phyloP scores from a whole-genome alignment of 2,113 vertebrate genomes.

The Pelecanus crispus region DNA sequence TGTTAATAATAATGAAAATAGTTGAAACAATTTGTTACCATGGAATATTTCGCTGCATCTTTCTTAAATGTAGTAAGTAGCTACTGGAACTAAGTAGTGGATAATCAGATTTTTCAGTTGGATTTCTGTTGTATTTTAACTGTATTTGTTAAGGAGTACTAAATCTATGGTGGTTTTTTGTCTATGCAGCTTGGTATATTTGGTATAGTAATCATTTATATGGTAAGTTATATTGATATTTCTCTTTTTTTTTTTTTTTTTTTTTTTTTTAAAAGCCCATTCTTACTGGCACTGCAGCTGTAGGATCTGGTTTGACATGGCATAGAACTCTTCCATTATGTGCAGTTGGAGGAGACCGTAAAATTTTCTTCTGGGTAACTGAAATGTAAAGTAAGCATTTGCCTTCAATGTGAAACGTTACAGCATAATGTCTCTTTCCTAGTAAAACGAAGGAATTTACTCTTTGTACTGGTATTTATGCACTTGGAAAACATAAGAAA shows the following conservation, averaged over 20 bases:
- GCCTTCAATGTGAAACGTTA: not conserved
- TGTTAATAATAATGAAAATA: not conserved
- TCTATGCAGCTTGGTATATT: not conserved
- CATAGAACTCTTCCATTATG: slow-evolving; percentile 91
- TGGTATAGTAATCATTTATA: not conserved
- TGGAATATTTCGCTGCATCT: not conserved
- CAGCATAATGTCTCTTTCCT: not conserved
- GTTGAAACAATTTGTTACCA: not conserved
- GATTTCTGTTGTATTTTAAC: not conserved
- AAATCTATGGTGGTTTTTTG: not conserved
- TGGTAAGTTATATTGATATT: not conserved
- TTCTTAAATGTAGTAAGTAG: not conserved
- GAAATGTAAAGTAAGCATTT: slow-evolving; percentile 81
- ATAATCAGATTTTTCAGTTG: not conserved
- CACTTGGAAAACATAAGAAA: not conserved
- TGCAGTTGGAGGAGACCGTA: slow-evolving; percentile 88
- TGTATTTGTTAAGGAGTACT: not conserved
- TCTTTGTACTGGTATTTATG: not conserved
- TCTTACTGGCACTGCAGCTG: slow-evolving; percentile 79
- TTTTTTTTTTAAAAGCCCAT: slow-evolving; percentile 78
- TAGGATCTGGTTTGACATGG: slow-evolving; percentile 94
- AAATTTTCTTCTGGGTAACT: slow-evolving; percentile 93
- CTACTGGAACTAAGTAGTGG: not conserved
- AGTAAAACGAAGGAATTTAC: not conserved
- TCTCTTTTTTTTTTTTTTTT: not conserved